Base-by-base conservation (phyloP, 2,113 vertebrate species). In the Tenrec ecaudatus region DNA sequence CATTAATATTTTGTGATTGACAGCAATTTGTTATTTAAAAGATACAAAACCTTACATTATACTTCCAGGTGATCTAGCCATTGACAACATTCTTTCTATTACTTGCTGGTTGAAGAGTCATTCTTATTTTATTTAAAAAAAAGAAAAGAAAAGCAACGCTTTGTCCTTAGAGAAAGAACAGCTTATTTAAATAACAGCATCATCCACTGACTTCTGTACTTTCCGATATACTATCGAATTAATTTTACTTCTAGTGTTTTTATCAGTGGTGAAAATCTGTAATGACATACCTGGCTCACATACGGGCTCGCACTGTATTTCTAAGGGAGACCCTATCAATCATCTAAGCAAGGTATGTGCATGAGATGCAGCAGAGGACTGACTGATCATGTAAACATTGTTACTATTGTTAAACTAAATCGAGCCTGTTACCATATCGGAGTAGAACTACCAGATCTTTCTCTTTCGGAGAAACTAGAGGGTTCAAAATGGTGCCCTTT, bases 1-100 rank as follows among this genome's bases (percentile, higher is more conserved):
- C 33, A 82, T 95, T n/a, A 62, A 68, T 91, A 85, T 92, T 95
- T 53, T 95, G 86, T 86, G 38, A 53, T 73, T n/a, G 80, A 87
- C 6, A 88, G n/a, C 17, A 86, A 82, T 43, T 58, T 91, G n/a
- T 29, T 79, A 15, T 36, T 84, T 86, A 88, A 83, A 86, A 87
- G 19, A 82, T 9, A 82, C 47, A 69, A 89, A 58, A 27, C 38
- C 25, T 88, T 76, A 43, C 60, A 76, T 89, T 82, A 86, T 43
- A 64, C 12, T 88, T 20, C 38, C 73, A 84, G 36, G 53, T 82
- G 73, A 82, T 89, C 40, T 78, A 40, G 78, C 43, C 3, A 85
- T 7, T 66, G 64, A 68, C 19, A 92, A 15, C 4, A 60, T 62
- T 95, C 38, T 58, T 96, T 90, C 57, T 64, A 85, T 62, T 36